These are phyloP conservation scores for Cinara cedri DNA, from an alignment of 2,888 invertebrate genomes.

Conservation along the genomic window DNA sequence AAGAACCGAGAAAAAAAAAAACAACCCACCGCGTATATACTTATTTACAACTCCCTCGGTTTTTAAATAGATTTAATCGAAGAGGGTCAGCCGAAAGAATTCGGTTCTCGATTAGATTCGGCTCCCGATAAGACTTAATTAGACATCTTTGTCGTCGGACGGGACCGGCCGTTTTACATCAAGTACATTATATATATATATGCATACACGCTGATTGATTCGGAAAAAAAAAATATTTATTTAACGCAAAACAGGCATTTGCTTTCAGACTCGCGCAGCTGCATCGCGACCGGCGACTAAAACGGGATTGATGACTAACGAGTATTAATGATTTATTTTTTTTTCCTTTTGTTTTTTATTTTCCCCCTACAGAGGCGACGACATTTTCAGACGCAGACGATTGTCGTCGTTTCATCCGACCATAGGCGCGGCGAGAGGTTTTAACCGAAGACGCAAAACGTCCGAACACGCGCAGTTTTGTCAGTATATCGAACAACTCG, in stretches of 20 bases:
- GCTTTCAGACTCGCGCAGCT: conserved; percentile 28
- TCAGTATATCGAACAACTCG: conserved; percentile 7
- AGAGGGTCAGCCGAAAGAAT: background rate
- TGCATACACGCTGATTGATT: conserved; percentile 45
- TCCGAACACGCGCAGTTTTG: conserved; percentile 3
- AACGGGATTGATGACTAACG: conserved; percentile 37
- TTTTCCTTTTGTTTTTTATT: background rate
- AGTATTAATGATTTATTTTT: conserved; percentile 33
- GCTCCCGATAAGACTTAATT: background rate
- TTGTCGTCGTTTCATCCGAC: conserved; percentile 26
- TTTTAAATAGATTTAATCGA: background rate
- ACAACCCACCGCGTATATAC: background rate
- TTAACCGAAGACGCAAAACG: conserved; percentile 26
- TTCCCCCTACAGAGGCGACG: background rate
- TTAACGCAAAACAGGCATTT: conserved; percentile 20
- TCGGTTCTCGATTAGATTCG: background rate
- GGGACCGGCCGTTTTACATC: background rate
- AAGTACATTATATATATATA: too few relatives aligned
- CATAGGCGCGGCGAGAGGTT: conserved; percentile 33
- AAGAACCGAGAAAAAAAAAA: background rate
- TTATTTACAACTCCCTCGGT: background rate
- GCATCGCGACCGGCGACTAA: conserved; percentile 14
- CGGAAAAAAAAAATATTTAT: conserved; percentile 9
- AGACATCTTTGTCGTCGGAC: background rate
- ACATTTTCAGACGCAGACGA: conserved; percentile 24